phyloP scores from a whole-genome alignment of 37 sponge, comb jelly and placozoan genomes.

The Mnemiopsis leidyi region DNA sequence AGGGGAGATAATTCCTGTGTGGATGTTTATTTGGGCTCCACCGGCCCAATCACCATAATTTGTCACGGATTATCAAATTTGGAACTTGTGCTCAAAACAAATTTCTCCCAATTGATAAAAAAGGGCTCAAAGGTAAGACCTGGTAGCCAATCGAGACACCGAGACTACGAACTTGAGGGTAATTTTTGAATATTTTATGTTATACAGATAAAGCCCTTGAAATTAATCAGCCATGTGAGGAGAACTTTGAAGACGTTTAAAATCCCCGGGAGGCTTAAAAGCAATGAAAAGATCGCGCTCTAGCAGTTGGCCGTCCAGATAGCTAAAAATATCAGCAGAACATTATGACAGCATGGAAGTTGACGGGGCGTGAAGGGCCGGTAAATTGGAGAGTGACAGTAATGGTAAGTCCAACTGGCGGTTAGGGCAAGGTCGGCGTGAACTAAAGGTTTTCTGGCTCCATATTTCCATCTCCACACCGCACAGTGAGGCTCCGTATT shows the following conservation, averaged over 20 bases:
- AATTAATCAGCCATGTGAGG: background rate
- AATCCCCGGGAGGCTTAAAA: too few species aligned
- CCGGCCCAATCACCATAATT: background rate
- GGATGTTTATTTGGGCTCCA: background rate
- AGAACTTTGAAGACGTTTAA: background rate
- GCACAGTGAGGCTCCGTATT: too few species aligned
- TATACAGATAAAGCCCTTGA: background rate
- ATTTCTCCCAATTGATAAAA: slow-evolving; percentile 19
- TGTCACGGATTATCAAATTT: background rate
- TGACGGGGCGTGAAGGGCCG: background rate
- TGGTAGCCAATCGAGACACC: background rate
- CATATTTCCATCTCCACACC: too few species aligned
- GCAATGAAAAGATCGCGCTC: background rate
- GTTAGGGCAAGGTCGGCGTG: background rate
- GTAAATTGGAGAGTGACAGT: background rate
- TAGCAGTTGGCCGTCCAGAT: background rate
- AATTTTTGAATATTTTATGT: slow-evolving; percentile 47
- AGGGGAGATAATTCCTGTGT: background rate
- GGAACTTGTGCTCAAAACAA: background rate
- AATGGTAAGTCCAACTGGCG: background rate
- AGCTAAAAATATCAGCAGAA: background rate
- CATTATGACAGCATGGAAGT: background rate
- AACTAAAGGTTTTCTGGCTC: background rate
- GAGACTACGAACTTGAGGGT: slow-evolving; percentile 4
- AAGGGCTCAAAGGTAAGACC: slow-evolving; percentile 6